Conservation (phyloP, 1,140 invertebrate species). For the Eurosta solidaginis region DNA sequence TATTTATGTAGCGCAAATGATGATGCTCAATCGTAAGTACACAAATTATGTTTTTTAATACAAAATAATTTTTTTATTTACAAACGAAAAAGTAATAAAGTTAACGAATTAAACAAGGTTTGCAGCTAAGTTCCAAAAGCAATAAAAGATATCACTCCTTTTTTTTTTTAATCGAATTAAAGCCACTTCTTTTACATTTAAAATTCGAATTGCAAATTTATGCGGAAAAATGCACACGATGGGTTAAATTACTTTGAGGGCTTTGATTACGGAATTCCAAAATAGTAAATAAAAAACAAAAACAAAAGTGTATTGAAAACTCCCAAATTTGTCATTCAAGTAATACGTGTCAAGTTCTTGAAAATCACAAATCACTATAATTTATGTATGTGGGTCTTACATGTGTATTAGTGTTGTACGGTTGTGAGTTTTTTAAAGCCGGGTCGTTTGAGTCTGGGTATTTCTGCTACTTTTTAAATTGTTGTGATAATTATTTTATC, state of each 20-base stretch:
- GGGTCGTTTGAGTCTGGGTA: too few species aligned
- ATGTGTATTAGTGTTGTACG: too few species aligned
- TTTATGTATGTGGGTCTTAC: too few species aligned
- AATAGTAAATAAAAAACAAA: neutral
- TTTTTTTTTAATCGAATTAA: neutral
- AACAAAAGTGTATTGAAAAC: neutral
- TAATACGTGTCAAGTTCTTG: neutral
- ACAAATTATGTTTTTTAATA: neutral
- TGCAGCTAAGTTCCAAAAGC: neutral
- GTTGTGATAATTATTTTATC: too few species aligned
- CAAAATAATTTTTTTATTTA: neutral
- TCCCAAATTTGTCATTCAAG: neutral
- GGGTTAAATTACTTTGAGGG: too few species aligned
- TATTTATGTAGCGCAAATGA: neutral
- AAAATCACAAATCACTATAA: neutral
- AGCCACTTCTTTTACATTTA: neutral
- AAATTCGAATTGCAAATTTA: neutral
- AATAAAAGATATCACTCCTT: neutral
- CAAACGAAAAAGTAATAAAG: neutral
- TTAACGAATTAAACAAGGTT: neutral
- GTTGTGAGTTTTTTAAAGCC: too few species aligned
- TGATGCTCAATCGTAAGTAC: constrained; percentile 10
- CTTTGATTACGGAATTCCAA: neutral
- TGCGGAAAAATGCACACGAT: neutral
- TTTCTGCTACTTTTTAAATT: too few species aligned